Conservation (phyloP, 1,140 invertebrate species). For the Saccostrea echinata region DNA sequence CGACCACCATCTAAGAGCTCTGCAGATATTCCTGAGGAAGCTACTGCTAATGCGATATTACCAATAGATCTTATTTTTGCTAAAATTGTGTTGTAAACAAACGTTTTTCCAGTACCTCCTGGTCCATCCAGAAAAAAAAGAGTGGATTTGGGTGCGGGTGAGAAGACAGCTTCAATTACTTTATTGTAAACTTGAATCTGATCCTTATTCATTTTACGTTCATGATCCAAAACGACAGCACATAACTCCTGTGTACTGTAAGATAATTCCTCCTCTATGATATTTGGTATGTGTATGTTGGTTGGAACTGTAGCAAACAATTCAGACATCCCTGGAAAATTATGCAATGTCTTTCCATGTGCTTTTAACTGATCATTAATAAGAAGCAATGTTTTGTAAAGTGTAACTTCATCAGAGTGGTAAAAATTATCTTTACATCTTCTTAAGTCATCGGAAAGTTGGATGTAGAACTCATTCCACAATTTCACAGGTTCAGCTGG, state of each 20-base stretch:
- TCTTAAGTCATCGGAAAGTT: slow-evolving; percentile 22
- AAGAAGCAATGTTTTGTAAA: background rate
- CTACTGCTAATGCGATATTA: slow-evolving; percentile 60
- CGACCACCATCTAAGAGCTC: no score
- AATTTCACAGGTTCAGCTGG: slow-evolving; percentile 6
- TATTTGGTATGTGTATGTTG: background rate
- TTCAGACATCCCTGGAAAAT: slow-evolving; percentile 17
- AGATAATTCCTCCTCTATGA: background rate
- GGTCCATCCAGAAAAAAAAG: slow-evolving; percentile 79
- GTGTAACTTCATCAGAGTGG: background rate
- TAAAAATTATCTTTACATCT: background rate
- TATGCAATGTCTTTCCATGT: slow-evolving; percentile 18
- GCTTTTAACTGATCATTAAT: background rate
- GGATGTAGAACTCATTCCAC: background rate
- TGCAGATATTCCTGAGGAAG: slow-evolving; percentile 63
- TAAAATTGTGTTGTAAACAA: slow-evolving; percentile 57
- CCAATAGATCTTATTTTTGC: no score
- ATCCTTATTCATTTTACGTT: background rate
- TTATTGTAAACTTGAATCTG: background rate
- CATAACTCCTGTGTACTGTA: background rate
- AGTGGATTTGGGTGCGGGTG: background rate
- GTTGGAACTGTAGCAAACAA: background rate
- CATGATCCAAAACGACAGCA: background rate
- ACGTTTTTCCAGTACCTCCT: slow-evolving; percentile 70
- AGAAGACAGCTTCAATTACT: background rate